A percentile compares a stretch with the other conserved stretches of the same genome.
These are phyloP conservation scores for Tachystola acroxantha DNA, from an alignment of 2,888 invertebrate genomes.

Conservation along the genomic window DNA sequence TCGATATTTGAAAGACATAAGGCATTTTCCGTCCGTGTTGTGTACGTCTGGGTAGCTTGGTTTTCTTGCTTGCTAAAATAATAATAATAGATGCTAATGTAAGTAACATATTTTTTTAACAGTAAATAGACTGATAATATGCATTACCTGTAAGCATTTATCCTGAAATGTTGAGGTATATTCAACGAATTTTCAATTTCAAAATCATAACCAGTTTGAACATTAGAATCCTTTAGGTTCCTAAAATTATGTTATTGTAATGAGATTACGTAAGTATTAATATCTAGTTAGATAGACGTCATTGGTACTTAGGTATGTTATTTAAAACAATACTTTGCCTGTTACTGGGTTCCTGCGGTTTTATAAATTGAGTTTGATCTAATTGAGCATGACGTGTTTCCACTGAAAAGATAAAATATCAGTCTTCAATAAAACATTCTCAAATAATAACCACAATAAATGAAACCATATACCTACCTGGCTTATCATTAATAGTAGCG, in stretches of 20 bases:
- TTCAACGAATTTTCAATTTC: not conserved
- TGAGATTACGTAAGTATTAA: too few species aligned
- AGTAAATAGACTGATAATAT: not conserved
- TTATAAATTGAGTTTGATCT: not conserved
- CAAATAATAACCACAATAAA: too few species aligned
- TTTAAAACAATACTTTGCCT: conserved; percentile 3
- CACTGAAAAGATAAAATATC: conserved; percentile 1
- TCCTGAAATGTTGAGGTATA: too few species aligned
- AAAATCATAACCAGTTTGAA: conserved; percentile 15
- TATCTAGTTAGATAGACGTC: too few species aligned
- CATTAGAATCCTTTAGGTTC: conserved; percentile 13
- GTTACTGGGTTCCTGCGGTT: not conserved
- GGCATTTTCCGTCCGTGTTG: conserved; percentile 38
- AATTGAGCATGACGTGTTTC: not conserved
- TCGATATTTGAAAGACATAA: conserved; percentile 13
- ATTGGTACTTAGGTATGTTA: too few species aligned
- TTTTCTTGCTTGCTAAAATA: conserved; percentile 20
- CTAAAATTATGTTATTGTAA: too few species aligned
- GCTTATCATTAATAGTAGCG: conserved; percentile 48
- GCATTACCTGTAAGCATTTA: conserved; percentile 20
- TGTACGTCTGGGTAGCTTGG: conserved; percentile 52
- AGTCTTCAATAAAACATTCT: too few species aligned
- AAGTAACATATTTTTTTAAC: not conserved
- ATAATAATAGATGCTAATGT: too few species aligned
- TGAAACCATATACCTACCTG: too few species aligned